A percentile compares a stretch with the other conserved stretches of the same genome.
These are phyloP conservation scores for Xyrichtys novacula DNA, from an alignment of 2,797 vertebrate species.

Conservation along the genomic window DNA sequence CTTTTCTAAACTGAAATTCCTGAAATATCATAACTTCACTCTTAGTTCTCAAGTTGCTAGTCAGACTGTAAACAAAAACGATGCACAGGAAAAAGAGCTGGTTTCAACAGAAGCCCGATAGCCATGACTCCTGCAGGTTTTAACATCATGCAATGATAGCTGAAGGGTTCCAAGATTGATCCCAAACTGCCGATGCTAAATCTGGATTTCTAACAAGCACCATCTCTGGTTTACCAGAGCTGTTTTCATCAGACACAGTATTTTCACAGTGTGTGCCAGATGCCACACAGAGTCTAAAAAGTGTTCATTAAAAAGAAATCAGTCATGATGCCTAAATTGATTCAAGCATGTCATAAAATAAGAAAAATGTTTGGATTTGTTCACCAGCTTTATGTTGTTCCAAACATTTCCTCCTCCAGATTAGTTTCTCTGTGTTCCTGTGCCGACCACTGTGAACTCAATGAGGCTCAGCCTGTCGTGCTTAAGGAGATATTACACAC, in stretches of 20 bases:
- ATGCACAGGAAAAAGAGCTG: too few species aligned
- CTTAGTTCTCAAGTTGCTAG: too few species aligned
- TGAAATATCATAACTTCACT: too few species aligned
- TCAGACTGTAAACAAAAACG: too few species aligned
- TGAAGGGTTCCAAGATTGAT: background rate
- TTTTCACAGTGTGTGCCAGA: slow-evolving; percentile 16
- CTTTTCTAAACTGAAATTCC: too few species aligned
- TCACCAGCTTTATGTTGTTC: slow-evolving; percentile 1
- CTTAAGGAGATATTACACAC: slow-evolving; percentile 31
- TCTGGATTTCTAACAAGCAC: background rate
- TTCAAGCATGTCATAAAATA: background rate
- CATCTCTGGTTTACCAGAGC: slow-evolving; percentile 17
- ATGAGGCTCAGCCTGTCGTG: slow-evolving; percentile 2
- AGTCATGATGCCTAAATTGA: background rate
- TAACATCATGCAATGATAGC: too few species aligned
- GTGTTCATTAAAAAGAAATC: background rate
- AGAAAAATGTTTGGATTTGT: slow-evolving; percentile 14
- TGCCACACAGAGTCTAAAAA: background rate
- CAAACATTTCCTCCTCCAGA: slow-evolving; percentile 26
- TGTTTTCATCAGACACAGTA: background rate
- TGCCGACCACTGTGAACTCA: slow-evolving; percentile 38
- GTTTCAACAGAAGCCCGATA: too few species aligned
- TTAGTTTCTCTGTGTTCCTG: slow-evolving; percentile 16
- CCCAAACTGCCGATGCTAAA: slow-evolving; percentile 1
- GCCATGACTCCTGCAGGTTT: too few species aligned